Conservation (phyloP, 2,797 vertebrate species). For the Alauda arvensis region DNA sequence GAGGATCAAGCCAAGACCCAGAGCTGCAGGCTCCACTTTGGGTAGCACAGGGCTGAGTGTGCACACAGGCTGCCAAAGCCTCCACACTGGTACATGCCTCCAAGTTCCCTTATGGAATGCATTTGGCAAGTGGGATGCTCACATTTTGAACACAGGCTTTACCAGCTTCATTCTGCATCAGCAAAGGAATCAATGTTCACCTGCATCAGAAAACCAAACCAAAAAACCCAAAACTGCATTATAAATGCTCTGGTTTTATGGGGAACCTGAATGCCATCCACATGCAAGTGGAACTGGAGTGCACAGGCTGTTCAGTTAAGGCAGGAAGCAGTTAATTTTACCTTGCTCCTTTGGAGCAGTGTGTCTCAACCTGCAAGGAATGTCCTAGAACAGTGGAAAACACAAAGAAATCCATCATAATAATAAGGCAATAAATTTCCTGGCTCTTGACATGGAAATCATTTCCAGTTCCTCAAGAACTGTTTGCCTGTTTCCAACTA, state of each 20-base stretch:
- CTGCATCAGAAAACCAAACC: background rate
- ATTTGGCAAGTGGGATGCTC: background rate
- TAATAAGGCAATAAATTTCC: background rate
- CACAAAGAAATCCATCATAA: background rate
- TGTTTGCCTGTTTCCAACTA: background rate
- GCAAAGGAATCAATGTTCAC: background rate
- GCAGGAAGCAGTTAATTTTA: background rate
- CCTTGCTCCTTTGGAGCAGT: background rate
- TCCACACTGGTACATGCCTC: background rate
- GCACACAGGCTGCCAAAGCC: background rate
- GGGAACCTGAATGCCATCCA: background rate
- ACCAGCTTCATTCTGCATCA: background rate
- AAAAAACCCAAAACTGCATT: background rate
- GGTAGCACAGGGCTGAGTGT: background rate
- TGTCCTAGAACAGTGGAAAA: background rate
- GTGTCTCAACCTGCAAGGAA: background rate
- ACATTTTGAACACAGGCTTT: background rate
- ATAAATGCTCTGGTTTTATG: background rate
- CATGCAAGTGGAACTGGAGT: background rate
- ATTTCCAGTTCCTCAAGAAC: background rate
- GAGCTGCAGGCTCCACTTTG: background rate
- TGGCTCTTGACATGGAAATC: background rate
- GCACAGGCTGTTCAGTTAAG: conserved; percentile 3
- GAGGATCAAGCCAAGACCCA: background rate
- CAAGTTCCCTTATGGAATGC: background rate